Evolutionary conservation across 2,113 vertebrate species (phyloP).

Genomic region (Chaenogobius annularis): DNA sequence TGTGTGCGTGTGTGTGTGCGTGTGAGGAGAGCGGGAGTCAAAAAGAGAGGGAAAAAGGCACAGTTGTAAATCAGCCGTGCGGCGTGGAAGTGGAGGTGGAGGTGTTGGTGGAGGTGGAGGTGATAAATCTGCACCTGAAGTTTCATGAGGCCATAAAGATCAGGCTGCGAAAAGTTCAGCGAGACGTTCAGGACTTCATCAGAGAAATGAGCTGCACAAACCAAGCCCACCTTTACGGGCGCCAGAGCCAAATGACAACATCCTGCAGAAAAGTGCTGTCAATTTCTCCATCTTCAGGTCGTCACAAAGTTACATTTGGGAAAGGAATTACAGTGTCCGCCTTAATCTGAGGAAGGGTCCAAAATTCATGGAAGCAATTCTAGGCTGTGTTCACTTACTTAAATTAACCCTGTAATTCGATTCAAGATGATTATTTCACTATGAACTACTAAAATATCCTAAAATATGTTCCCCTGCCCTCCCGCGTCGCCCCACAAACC

Average conservation of each 20-base stretch:
- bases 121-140: conserved; percentile 63
- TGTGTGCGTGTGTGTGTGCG: too few species aligned
- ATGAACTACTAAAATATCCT: too few species aligned
- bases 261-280: conserved; percentile 37
- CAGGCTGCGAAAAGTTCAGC: conserved; percentile 52
- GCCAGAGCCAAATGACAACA: conserved; percentile 38
- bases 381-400: not conserved
- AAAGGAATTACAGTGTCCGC: conserved; percentile 28
- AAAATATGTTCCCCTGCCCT: too few species aligned
- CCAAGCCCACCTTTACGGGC: conserved; percentile 26
- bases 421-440: too few species aligned
- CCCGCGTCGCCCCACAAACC: too few species aligned
- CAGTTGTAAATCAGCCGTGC: conserved; percentile 39
- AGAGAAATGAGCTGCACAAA: conserved; percentile 59
- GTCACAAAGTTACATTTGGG: conserved; percentile 24
- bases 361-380: not conserved
- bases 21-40: not conserved
- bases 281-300: conserved; percentile 37
- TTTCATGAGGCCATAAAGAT: conserved; percentile 70
- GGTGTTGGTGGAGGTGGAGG: not conserved
- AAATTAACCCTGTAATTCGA: too few species aligned
- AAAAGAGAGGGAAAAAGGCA: not conserved
- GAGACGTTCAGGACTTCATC: conserved; percentile 55
- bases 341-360: conserved; percentile 40
- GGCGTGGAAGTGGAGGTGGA: not conserved